These are phyloP conservation scores for Troides aeacus DNA, from an alignment of 2,888 invertebrate species.

Conservation along the genomic window DNA sequence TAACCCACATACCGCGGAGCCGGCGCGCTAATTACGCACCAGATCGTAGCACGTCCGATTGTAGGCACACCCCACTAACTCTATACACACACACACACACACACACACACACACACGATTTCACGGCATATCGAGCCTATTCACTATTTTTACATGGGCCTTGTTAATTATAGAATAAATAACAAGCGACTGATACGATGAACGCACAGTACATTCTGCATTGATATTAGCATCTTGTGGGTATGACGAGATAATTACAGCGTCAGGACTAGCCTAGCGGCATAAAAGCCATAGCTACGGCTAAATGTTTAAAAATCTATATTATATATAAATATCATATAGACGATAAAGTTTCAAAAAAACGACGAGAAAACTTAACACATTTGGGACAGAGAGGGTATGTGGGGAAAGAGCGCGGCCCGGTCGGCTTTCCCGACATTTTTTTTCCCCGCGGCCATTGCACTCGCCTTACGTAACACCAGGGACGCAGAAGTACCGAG, in stretches of 20 bases:
- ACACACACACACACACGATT: too few relatives aligned
- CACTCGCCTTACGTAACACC: constrained; percentile 75
- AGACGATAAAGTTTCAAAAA: neutral
- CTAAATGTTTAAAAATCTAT: neutral
- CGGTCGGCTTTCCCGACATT: constrained; percentile 56
- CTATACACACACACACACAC: too few relatives aligned
- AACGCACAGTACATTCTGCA: too few relatives aligned
- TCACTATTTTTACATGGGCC: too few relatives aligned
- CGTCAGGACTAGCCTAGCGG: too few relatives aligned
- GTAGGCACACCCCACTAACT: neutral
- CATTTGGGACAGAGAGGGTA: constrained; percentile 51
- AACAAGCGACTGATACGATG: too few relatives aligned
- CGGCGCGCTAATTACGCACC: constrained; percentile 66
- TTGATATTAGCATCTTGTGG: too few relatives aligned
- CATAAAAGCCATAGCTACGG: too few relatives aligned
- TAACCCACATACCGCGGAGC: constrained; percentile 63
- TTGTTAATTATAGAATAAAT: too few relatives aligned
- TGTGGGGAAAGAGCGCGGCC: constrained; percentile 27
- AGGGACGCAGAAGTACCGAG: constrained; percentile 71
- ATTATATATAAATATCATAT: neutral
- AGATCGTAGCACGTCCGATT: constrained; percentile 20
- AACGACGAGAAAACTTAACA: constrained; percentile 5
- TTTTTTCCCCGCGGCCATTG: constrained; percentile 75
- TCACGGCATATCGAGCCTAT: too few relatives aligned
- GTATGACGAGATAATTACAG: too few relatives aligned